A percentile compares a stretch with the other conserved stretches of the same genome.
phyloP scores from a whole-genome alignment of 2,113 vertebrate genomes.

The Tenrec ecaudatus region DNA sequence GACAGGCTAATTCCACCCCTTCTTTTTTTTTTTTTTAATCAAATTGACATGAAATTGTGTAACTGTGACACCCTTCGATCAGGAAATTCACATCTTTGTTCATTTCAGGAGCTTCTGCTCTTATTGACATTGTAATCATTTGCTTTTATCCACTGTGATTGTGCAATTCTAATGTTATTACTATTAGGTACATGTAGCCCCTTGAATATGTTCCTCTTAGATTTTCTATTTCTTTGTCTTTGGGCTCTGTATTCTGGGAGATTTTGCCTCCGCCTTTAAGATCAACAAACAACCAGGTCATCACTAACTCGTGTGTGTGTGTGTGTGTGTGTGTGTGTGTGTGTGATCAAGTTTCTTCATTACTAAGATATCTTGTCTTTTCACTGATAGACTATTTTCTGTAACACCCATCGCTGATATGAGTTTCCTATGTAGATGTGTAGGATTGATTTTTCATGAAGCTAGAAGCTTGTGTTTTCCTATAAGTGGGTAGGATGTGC shows the following conservation, averaged over 20 bases:
- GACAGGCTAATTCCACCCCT: too few relatives aligned
- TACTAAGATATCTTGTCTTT: background rate
- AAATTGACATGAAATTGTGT: too few relatives aligned
- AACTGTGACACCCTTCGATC: background rate
- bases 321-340: background rate
- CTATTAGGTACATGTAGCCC: background rate
- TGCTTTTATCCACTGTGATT: background rate
- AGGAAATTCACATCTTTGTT: conserved; percentile 36
- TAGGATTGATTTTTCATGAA: background rate
- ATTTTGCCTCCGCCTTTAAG: conserved; percentile 22
- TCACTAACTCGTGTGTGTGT: background rate
- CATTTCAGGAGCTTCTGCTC: background rate
- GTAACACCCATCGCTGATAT: background rate
- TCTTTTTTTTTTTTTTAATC: too few relatives aligned
- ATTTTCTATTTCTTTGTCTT: conserved; percentile 1
- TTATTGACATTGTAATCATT: conserved; percentile 5
- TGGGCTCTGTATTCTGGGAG: background rate
- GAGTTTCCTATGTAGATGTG: background rate
- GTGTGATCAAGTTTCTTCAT: background rate
- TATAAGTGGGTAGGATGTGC: background rate
- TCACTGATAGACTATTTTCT: background rate
- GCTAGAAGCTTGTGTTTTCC: background rate
- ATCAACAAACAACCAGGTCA: background rate
- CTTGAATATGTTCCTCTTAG: background rate
- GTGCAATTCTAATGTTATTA: background rate